Evolutionary conservation across 2,797 vertebrate species (phyloP), one percentile per base, ranked within the genome.

Genomic region (Ibycter americanus): DNA sequence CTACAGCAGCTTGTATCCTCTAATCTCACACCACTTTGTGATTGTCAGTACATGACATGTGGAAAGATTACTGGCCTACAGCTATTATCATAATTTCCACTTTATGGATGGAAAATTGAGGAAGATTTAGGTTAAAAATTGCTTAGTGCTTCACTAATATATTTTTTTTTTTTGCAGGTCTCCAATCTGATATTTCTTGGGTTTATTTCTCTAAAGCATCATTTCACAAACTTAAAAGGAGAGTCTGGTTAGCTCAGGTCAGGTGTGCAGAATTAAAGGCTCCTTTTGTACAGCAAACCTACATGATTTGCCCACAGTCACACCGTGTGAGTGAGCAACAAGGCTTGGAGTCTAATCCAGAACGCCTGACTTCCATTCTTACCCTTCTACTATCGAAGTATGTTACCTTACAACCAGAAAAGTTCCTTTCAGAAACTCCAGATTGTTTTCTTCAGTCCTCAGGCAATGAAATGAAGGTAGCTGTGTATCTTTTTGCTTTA

Each of bases 21-120:
- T 61, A 67, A 7, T 84, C 87, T 85, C 55, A 25, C 42, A 38
- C 34, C 42, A 49, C 68, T 89, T 92, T 42, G 44, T 73, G 61
- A 78, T 0, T 92, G 76, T 54, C 95, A 92, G 16, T 58, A 87
- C 56, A 5, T 74, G 56, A 74, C 46, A 78, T 2, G 54, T 16
- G 8, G 82, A 78, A 91, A 63, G 34, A 76, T 72, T 47, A 71
- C 68, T 11, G 20, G 16, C 58, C 58, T 68, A 83, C 67, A 94
- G 71, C 82, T 49, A 83, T 92, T 74, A 80, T 15, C 16, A 29
- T 78, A 59, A 93, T 94, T 95, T 85, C 56, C 34, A 92, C 54
- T 81, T 92, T 49, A 78, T 20, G 22, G 54, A 85, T 55, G 51
- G 78, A 87, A 96, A 93, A 95, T 85, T 78, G 84, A 83, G 34